phyloP scores from a whole-genome alignment of 2,797 vertebrate species.

The Sphenopsis melanotis region DNA sequence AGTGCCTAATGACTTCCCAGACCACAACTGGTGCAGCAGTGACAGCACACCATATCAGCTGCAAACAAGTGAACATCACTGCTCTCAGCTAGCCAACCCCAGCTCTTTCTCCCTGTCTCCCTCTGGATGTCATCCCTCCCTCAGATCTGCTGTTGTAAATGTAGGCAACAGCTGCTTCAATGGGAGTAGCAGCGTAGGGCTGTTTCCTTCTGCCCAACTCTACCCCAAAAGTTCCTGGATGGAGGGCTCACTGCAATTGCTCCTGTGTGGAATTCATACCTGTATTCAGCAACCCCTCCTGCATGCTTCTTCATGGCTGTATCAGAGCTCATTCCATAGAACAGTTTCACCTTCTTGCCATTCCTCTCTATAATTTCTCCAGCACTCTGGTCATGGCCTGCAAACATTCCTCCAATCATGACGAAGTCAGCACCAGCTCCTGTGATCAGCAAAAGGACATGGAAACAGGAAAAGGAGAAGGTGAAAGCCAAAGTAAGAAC shows the following conservation, averaged over 20 bases:
- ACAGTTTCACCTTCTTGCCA: constrained; percentile 93
- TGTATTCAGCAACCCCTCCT: constrained; percentile 94
- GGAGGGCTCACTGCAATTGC: neutral
- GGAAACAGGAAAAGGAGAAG: neutral
- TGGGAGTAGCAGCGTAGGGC: neutral
- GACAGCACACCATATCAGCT: neutral
- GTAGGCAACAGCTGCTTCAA: neutral
- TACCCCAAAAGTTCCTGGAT: neutral
- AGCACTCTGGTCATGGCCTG: constrained; percentile 92
- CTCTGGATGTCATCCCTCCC: neutral
- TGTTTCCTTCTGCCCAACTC: neutral
- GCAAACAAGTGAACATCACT: rapidly evolving
- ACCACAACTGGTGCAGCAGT: neutral
- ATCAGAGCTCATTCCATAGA: constrained; percentile 99
- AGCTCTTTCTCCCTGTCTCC: neutral
- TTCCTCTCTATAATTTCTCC: constrained; percentile 92
- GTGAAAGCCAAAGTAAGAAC: neutral
- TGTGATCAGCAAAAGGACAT: constrained; percentile 22
- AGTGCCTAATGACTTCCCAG: neutral
- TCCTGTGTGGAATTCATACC: constrained; percentile 72
- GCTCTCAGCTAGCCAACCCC: neutral
- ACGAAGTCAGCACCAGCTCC: constrained; percentile 97
- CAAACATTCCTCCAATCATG: constrained; percentile 98
- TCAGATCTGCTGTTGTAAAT: neutral
- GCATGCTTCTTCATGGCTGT: constrained; percentile 97